phyloP scores from a whole-genome alignment of 2,797 vertebrate species.

The Bucorvus abyssinicus region DNA sequence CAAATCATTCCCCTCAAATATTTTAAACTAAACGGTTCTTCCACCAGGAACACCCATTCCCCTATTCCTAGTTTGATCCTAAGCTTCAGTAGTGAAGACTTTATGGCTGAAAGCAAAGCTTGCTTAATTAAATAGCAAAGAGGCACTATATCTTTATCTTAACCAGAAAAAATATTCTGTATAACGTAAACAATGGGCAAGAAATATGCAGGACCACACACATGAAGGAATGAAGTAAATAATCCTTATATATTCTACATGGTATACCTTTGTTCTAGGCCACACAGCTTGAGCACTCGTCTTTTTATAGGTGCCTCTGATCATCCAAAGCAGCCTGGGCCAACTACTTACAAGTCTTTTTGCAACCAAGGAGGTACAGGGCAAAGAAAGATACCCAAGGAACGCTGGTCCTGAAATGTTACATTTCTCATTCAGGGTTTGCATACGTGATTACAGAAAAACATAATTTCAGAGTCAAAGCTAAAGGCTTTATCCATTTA shows the following conservation, averaged over 20 bases:
- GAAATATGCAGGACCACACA: constrained; percentile 53
- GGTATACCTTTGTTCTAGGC: background rate
- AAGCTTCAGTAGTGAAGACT: background rate
- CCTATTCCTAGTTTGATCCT: background rate
- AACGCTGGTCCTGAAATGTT: background rate
- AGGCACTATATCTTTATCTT: background rate
- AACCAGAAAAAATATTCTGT: background rate
- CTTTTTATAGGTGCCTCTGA: background rate
- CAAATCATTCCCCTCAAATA: background rate
- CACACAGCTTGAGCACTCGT: constrained; percentile 1
- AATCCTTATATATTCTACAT: background rate
- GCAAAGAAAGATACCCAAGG: background rate
- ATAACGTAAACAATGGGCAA: background rate
- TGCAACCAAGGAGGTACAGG: background rate
- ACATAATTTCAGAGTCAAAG: background rate
- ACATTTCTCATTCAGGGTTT: background rate
- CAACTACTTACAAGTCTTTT: background rate
- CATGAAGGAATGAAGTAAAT: background rate
- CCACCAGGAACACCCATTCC: background rate
- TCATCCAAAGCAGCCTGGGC: background rate
- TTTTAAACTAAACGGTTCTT: constrained; percentile 10
- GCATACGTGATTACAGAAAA: background rate
- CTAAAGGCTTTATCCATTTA: background rate
- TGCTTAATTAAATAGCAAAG: background rate
- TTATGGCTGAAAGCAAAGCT: background rate